Evolutionary conservation across 2,888 invertebrate genomes (phyloP).

Genomic region (Myopa testacea): DNA sequence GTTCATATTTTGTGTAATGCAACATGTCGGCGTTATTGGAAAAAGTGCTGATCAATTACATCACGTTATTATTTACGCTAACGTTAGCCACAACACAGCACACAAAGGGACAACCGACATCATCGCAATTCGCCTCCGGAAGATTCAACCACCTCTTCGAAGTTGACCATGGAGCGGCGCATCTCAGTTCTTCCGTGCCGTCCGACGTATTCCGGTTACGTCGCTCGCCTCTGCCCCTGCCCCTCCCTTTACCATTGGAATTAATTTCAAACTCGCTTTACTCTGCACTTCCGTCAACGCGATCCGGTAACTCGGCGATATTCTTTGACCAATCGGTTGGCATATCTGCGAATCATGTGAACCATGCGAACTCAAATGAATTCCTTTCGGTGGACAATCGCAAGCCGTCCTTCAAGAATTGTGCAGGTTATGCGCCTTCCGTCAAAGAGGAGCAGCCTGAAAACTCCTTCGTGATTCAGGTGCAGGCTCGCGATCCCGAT

Average conservation of each 20-base stretch:
- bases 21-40: conserved; percentile 53
- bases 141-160: conserved; percentile 9
- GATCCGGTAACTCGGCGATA: conserved; percentile 46
- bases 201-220: conserved; percentile 44
- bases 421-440: conserved; percentile 82
- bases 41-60: conserved; percentile 28
- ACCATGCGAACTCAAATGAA: conserved; percentile 45
- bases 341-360: conserved; percentile 39
- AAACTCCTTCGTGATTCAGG: conserved; percentile 78
- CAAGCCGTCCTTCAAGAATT: conserved; percentile 89
- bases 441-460: conserved; percentile 83
- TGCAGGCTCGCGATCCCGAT: conserved; percentile 71
- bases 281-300: conserved; percentile 50
- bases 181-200: conserved; percentile 18
- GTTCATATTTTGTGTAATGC: conserved; percentile 50
- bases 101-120: conserved; percentile 23
- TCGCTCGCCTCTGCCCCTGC: conserved; percentile 47
- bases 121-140: background rate
- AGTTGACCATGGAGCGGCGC: conserved; percentile 7
- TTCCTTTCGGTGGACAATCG: conserved; percentile 74
- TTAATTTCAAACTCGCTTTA: conserved; percentile 52
- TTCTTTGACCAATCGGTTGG: conserved; percentile 37
- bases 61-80: conserved; percentile 35
- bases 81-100: conserved; percentile 36
- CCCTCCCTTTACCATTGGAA: conserved; percentile 47